These are phyloP conservation scores for Pseudocheirus occidentalis DNA, from an alignment of 2,797 vertebrate species.

Conservation along the genomic window DNA sequence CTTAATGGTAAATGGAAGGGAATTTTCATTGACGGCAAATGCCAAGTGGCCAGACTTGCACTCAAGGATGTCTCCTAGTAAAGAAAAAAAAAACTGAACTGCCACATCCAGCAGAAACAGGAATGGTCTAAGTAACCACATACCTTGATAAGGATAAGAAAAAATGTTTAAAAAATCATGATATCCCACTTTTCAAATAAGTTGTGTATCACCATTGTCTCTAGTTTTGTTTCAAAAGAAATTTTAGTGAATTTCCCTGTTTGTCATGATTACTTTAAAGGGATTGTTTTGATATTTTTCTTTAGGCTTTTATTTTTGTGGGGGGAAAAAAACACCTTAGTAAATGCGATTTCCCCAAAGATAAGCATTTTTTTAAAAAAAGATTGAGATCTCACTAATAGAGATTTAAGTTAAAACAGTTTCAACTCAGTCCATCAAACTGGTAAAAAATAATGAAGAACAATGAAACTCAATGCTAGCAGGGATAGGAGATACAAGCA, in stretches of 20 bases:
- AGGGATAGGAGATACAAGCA: neutral
- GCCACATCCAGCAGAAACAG: neutral
- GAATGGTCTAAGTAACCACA: neutral
- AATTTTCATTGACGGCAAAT: neutral
- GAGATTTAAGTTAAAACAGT: neutral
- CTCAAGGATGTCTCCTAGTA: neutral
- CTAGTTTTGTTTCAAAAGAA: neutral
- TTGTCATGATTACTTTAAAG: neutral
- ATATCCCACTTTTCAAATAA: constrained; percentile 1
- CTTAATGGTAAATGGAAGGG: neutral
- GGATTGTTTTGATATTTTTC: neutral
- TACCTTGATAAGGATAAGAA: constrained; percentile 23
- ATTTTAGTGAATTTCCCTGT: neutral
- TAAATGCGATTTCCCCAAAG: neutral
- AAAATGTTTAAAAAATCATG: constrained; percentile 25
- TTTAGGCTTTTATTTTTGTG: neutral
- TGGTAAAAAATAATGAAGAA: neutral
- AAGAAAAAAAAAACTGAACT: neutral
- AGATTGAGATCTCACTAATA: neutral
- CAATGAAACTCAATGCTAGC: neutral
- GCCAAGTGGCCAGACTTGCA: neutral
- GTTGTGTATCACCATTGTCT: neutral
- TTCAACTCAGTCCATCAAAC: neutral
- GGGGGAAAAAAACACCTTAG: neutral
- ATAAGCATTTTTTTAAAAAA: neutral